These are phyloP conservation scores for Sterna hirundo DNA, from an alignment of 2,113 vertebrate genomes.

Conservation along the genomic window DNA sequence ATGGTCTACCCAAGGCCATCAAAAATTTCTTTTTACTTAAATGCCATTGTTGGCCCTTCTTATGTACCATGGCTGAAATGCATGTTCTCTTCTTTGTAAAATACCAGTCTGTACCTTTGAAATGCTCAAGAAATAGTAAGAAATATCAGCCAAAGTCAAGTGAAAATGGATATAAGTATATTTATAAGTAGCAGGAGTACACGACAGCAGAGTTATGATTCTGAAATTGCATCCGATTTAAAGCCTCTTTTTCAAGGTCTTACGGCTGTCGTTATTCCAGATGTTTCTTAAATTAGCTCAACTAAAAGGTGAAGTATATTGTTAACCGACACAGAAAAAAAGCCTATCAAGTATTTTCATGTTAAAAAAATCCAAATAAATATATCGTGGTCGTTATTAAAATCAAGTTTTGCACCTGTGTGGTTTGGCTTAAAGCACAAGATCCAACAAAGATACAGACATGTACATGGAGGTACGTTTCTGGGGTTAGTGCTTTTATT, in stretches of 20 bases:
- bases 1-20: background rate
- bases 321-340: background rate
- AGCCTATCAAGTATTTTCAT: background rate
- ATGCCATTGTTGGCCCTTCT: background rate
- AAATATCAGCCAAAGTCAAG: background rate
- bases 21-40: background rate
- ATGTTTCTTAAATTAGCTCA: background rate
- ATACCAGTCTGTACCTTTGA: background rate
- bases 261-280: background rate
- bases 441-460: background rate
- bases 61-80: background rate
- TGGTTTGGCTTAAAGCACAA: background rate
- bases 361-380: background rate
- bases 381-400: background rate
- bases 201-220: background rate
- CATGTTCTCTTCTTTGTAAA: background rate
- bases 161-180: background rate
- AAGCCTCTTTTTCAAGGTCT: background rate
- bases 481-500: background rate
- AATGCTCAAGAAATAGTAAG: background rate
- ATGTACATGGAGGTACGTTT: rapidly evolving
- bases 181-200: background rate
- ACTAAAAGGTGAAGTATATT: background rate
- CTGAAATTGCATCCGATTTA: background rate
- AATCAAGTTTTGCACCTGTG: background rate